phyloP scores from a whole-genome alignment of 2,888 invertebrate species.

The Brenthis daphne region DNA sequence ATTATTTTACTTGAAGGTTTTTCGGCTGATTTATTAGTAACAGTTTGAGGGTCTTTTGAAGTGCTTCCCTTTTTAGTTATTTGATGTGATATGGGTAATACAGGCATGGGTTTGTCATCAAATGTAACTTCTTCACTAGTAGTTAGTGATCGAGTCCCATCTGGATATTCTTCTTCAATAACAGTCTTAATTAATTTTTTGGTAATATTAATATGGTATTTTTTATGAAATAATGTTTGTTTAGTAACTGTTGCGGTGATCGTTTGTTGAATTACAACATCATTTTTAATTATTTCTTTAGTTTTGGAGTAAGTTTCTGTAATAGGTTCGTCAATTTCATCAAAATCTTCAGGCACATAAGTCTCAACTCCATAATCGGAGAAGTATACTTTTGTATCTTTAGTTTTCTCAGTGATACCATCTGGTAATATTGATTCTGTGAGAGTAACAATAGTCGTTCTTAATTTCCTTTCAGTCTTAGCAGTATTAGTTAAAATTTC shows the following conservation, averaged over 20 bases:
- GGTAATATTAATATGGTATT: slow-evolving; percentile 11
- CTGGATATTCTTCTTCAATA: slow-evolving; percentile 28
- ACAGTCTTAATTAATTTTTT: slow-evolving; percentile 25
- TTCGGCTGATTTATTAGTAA: background rate
- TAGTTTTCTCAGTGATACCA: slow-evolving; percentile 44
- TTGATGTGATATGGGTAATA: background rate
- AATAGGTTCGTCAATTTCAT: slow-evolving; percentile 40
- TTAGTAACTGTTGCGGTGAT: slow-evolving; percentile 24
- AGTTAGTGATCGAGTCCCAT: slow-evolving; percentile 25
- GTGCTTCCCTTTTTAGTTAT: too few relatives aligned
- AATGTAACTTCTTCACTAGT: slow-evolving; percentile 28
- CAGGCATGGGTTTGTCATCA: slow-evolving; percentile 4
- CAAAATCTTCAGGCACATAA: slow-evolving; percentile 31
- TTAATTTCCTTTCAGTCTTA: slow-evolving; percentile 22
- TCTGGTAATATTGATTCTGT: slow-evolving; percentile 36
- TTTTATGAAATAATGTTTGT: slow-evolving; percentile 22
- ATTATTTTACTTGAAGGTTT: too few relatives aligned
- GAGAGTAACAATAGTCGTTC: slow-evolving; percentile 25
- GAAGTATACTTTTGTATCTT: slow-evolving; percentile 48
- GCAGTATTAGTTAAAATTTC: slow-evolving; percentile 42
- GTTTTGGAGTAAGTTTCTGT: slow-evolving; percentile 22
- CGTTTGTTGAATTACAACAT: slow-evolving; percentile 18
- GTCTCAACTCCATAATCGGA: slow-evolving; percentile 42
- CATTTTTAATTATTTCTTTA: slow-evolving; percentile 13
- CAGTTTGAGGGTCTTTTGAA: background rate